These are phyloP conservation scores for Coccyzus lansbergi DNA, from an alignment of 2,797 vertebrate species.

Conservation along the genomic window DNA sequence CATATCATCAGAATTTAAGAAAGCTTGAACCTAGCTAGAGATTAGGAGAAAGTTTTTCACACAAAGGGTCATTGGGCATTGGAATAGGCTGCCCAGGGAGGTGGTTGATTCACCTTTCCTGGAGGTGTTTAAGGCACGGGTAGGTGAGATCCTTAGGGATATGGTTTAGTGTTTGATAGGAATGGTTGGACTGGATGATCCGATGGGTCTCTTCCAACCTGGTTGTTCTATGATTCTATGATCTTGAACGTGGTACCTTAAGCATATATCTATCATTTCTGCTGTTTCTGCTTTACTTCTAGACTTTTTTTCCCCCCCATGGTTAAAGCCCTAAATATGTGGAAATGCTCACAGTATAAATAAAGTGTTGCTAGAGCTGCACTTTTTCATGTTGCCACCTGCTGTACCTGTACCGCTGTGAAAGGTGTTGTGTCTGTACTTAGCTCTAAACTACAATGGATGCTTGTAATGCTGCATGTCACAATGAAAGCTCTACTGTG, in stretches of 20 bases:
- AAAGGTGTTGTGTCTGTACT: not conserved
- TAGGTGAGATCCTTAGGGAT: too few relatives aligned
- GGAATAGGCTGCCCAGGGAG: too few relatives aligned
- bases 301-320: too few relatives aligned
- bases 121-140: too few relatives aligned
- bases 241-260: not conserved
- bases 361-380: not conserved
- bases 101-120: too few relatives aligned
- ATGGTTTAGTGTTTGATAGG: too few relatives aligned
- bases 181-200: too few relatives aligned
- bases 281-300: not conserved
- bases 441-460: not conserved
- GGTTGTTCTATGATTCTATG: too few relatives aligned
- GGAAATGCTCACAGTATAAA: not conserved
- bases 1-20: not conserved
- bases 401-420: not conserved
- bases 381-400: not conserved
- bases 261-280: not conserved
- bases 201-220: too few relatives aligned
- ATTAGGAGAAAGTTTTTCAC: too few relatives aligned
- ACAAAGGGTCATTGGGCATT: too few relatives aligned
- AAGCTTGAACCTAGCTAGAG: not conserved
- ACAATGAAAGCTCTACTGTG: rapidly evolving
- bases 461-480: rapidly evolving
- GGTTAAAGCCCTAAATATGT: not conserved